Conservation (phyloP, 1,140 invertebrate species). For the Cryptotermes secundus region DNA sequence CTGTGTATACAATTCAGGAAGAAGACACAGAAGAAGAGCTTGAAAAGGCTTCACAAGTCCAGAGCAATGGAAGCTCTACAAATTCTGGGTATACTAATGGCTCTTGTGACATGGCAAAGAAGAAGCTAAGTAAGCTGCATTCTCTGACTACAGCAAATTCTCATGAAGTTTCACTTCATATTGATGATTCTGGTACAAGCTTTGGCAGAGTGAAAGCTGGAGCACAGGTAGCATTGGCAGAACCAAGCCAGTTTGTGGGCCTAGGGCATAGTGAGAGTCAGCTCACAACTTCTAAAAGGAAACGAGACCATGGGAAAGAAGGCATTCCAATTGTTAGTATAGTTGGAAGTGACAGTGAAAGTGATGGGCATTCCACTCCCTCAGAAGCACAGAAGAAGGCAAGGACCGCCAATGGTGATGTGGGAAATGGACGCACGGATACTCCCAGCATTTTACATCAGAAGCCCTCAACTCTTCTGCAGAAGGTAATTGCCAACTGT, state of each 20-base stretch:
- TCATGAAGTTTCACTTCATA: not conserved
- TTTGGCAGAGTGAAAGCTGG: not conserved
- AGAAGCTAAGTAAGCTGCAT: not conserved
- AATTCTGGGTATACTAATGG: not conserved
- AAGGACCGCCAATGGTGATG: not conserved
- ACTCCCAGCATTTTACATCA: not conserved
- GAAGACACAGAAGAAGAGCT: not conserved
- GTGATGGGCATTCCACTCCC: not conserved
- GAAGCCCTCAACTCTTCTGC: not conserved
- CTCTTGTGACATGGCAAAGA: not conserved
- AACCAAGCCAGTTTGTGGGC: not conserved
- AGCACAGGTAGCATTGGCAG: not conserved
- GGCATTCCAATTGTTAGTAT: not conserved
- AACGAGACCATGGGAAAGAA: not conserved
- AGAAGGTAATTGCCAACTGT: not conserved
- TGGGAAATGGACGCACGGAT: not conserved
- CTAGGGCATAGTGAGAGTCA: not conserved
- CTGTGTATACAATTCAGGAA: not conserved
- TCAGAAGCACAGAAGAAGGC: not conserved
- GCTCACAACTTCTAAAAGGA: not conserved
- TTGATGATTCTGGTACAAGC: not conserved
- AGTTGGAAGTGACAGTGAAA: not conserved
- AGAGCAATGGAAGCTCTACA: not conserved
- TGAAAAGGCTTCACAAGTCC: not conserved
- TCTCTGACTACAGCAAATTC: not conserved